A percentile compares a stretch with the other conserved stretches of the same genome.
Conservation (phyloP, 1,140 invertebrate species). For the Chironomus tepperi region DNA sequence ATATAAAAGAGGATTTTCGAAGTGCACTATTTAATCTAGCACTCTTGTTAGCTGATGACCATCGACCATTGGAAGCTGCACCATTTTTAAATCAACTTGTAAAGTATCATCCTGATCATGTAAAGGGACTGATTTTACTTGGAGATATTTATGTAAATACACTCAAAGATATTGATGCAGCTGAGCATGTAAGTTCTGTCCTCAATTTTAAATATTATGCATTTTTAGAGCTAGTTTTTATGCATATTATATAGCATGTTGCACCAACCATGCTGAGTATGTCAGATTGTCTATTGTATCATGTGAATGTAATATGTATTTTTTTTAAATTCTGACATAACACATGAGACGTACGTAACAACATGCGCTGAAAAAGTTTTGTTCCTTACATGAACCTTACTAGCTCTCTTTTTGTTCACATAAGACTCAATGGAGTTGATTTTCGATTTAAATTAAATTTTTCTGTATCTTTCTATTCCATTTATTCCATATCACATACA, state of each 20-base stretch:
- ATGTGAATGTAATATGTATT: no score
- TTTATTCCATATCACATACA: not conserved
- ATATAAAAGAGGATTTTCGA: slow-evolving; percentile 76
- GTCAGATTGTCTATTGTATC: no score
- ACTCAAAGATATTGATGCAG: slow-evolving; percentile 86
- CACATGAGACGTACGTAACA: no score
- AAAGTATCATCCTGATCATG: slow-evolving; percentile 84
- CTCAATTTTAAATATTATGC: not conserved
- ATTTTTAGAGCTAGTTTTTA: no score
- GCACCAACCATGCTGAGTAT: no score
- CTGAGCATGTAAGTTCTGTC: slow-evolving; percentile 64
- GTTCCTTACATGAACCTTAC: no score
- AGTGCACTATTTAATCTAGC: slow-evolving; percentile 93
- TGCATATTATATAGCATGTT: no score
- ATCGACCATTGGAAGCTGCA: slow-evolving; percentile 81
- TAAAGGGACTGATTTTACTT: slow-evolving; percentile 87
- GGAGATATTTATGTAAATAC: slow-evolving; percentile 96
- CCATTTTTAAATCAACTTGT: slow-evolving; percentile 88
- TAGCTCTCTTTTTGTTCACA: no score
- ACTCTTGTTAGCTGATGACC: slow-evolving; percentile 76
- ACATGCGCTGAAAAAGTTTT: no score
- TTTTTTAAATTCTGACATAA: no score
- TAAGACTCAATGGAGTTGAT: no score
- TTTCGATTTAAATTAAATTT: not conserved
- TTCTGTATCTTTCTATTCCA: not conserved